A percentile compares a stretch with the other conserved stretches of the same genome.
phyloP scores from a whole-genome alignment of 2,888 invertebrate genomes.

The Cenopis cana region DNA sequence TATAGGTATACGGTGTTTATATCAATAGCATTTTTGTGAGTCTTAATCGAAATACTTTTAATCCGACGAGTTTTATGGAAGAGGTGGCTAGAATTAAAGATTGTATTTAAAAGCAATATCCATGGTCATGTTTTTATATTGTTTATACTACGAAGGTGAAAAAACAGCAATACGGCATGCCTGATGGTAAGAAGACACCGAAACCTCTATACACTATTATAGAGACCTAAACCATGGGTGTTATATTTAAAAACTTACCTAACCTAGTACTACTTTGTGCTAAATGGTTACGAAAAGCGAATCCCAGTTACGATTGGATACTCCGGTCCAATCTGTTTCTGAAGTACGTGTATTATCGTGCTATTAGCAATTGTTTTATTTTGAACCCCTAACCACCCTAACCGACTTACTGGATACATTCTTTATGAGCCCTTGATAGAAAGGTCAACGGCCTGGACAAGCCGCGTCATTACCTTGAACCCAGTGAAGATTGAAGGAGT shows the following conservation, averaged over 20 bases:
- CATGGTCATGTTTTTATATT: no score
- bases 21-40: no score
- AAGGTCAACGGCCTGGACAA: constrained; percentile 32
- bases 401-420: constrained; percentile 3
- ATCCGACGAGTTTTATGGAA: no score
- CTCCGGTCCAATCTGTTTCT: background rate
- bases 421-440: background rate
- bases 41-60: background rate
- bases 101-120: no score
- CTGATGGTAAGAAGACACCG: no score
- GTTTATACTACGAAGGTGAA: no score
- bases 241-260: background rate
- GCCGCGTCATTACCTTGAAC: constrained; percentile 39
- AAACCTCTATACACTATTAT: no score
- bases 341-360: background rate
- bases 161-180: no score
- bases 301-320: background rate
- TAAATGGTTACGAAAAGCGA: no score
- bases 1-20: background rate
- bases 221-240: no score
- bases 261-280: background rate
- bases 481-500: constrained; percentile 23
- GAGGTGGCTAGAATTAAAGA: no score
- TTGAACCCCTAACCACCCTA: background rate
- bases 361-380: background rate